These are phyloP conservation scores for Euleptes europaea DNA, from an alignment of 2,113 vertebrate species.

Conservation along the genomic window DNA sequence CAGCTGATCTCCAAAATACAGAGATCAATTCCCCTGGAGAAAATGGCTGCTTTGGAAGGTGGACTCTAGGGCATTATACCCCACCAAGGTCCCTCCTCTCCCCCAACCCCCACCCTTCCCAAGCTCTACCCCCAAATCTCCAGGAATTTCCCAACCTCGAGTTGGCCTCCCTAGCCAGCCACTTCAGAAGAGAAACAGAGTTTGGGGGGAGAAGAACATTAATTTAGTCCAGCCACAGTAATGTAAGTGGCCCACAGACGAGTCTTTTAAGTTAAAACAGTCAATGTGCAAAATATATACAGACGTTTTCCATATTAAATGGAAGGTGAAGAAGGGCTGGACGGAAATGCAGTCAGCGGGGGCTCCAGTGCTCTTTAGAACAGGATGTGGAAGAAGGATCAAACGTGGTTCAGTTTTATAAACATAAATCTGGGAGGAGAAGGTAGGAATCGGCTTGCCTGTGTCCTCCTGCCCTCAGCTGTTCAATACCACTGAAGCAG, in stretches of 20 bases:
- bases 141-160: too few relatives aligned
- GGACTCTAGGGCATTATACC: too few relatives aligned
- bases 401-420: background rate
- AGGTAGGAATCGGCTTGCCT: background rate
- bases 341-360: background rate
- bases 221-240: background rate
- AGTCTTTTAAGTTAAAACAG: constrained; percentile 6
- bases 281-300: constrained; percentile 31
- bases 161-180: background rate
- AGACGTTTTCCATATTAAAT: background rate
- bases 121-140: too few relatives aligned
- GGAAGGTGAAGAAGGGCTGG: background rate
- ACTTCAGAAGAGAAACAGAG: background rate
- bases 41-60: too few relatives aligned
- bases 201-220: background rate
- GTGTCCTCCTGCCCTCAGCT: background rate
- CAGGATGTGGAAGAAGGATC: background rate
- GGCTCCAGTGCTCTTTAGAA: background rate
- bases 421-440: background rate
- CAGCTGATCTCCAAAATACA: too few relatives aligned
- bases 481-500: background rate
- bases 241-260: background rate
- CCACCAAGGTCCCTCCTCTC: too few relatives aligned
- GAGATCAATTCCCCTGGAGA: too few relatives aligned
- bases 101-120: too few relatives aligned